Evolutionary conservation across 2,113 vertebrate genomes (phyloP).

Genomic region (Ceyx melanurus): DNA sequence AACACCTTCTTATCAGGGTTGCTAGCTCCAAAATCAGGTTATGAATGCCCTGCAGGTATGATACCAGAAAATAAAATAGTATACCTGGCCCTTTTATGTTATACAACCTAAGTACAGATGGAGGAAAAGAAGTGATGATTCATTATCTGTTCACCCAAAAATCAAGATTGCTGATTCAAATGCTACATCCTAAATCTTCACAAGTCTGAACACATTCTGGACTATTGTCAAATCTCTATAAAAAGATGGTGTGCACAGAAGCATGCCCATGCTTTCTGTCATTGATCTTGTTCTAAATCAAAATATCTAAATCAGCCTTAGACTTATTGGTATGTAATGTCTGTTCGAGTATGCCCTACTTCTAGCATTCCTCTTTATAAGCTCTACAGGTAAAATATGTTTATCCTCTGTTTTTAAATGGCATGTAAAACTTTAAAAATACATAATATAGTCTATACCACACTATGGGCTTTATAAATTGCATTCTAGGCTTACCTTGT

Average conservation of each 20-base stretch:
- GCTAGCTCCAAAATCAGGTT: slow-evolving; percentile 33
- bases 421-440: not conserved
- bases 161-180: slow-evolving; percentile 25
- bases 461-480: not conserved
- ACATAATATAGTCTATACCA: not conserved
- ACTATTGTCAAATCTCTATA: not conserved
- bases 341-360: not conserved
- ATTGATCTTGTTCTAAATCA: not conserved
- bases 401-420: not conserved
- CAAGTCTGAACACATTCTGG: not conserved
- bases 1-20: not conserved
- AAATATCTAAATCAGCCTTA: not conserved
- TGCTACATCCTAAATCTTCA: not conserved
- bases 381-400: not conserved
- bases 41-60: slow-evolving; percentile 16
- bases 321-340: not conserved
- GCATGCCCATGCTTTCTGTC: not conserved
- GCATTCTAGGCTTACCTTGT: not conserved
- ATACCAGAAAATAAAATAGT: slow-evolving; percentile 18
- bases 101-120: not conserved
- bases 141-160: slow-evolving; percentile 53
- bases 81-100: slow-evolving; percentile 8
- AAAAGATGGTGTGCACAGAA: not conserved
- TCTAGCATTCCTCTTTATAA: not conserved
- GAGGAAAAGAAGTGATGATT: slow-evolving; percentile 41